Conservation (phyloP, 2,888 invertebrate species). For the Choreutis nemorana region DNA sequence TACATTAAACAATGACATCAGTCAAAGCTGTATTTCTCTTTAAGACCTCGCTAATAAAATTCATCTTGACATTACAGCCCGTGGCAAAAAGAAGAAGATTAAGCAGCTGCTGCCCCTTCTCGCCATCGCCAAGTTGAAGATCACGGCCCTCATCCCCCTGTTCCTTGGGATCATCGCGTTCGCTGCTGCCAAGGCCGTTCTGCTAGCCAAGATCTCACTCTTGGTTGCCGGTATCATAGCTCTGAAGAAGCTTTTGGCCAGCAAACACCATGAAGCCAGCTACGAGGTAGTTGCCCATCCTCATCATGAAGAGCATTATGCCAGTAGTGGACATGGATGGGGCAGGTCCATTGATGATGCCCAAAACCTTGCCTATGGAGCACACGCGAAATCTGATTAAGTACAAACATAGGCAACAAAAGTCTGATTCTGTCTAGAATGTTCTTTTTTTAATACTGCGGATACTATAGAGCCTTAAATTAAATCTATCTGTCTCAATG, state of each 20-base stretch:
- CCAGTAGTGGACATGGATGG: constrained; percentile 71
- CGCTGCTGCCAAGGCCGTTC: constrained; percentile 84
- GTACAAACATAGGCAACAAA: no score
- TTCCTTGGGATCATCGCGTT: constrained; percentile 78
- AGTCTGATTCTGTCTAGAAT: no score
- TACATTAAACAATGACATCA: no score
- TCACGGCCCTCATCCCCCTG: constrained; percentile 77
- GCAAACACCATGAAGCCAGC: constrained; percentile 72
- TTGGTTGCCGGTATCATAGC: constrained; percentile 78
- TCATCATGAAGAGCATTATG: constrained; percentile 65
- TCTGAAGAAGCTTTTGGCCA: constrained; percentile 73
- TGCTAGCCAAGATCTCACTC: constrained; percentile 84
- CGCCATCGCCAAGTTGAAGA: constrained; percentile 80
- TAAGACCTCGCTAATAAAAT: no score
- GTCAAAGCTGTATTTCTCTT: no score
- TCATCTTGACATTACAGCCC: constrained; percentile 55
- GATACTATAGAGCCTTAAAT: no score
- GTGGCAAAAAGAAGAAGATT: constrained; percentile 82
- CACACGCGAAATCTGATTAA: constrained; percentile 55
- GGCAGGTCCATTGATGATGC: constrained; percentile 62
- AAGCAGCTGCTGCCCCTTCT: constrained; percentile 79
- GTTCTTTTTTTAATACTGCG: no score
- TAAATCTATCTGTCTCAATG: no score
- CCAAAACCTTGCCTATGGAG: constrained; percentile 69
- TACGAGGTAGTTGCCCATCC: constrained; percentile 81